Evolutionary conservation across 2,113 vertebrate genomes (phyloP).

Genomic region (Microtus montanus): DNA sequence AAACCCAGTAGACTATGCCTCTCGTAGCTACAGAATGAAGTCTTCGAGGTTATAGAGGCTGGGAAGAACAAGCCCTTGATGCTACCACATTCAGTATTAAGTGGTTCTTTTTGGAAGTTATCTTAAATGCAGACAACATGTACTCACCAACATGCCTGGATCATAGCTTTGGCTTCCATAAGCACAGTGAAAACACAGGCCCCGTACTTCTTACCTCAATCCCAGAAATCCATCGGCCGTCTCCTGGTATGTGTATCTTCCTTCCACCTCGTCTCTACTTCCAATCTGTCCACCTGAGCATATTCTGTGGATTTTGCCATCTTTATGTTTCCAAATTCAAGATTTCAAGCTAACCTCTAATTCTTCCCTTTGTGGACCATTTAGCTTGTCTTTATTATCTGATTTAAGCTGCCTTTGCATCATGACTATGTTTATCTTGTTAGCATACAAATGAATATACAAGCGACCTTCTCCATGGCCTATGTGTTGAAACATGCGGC

Average conservation of each 20-base stretch:
- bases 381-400: constrained; percentile 11
- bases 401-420: background rate
- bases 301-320: background rate
- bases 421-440: background rate
- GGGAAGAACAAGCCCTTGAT: background rate
- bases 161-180: background rate
- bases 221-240: accelerated
- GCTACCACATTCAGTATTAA: background rate
- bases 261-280: background rate
- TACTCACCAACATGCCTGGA: background rate
- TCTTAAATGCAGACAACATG: background rate
- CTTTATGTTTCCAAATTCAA: background rate
- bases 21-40: background rate
- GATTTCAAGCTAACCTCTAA: background rate
- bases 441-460: background rate
- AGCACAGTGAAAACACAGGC: background rate
- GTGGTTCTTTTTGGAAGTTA: background rate
- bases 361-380: background rate
- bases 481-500: background rate
- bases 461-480: background rate
- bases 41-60: background rate
- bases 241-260: background rate
- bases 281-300: background rate
- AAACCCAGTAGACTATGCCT: background rate
- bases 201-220: background rate